Evolutionary conservation across 1,140 invertebrate species (phyloP).

Genomic region (Mylabris phalerata): DNA sequence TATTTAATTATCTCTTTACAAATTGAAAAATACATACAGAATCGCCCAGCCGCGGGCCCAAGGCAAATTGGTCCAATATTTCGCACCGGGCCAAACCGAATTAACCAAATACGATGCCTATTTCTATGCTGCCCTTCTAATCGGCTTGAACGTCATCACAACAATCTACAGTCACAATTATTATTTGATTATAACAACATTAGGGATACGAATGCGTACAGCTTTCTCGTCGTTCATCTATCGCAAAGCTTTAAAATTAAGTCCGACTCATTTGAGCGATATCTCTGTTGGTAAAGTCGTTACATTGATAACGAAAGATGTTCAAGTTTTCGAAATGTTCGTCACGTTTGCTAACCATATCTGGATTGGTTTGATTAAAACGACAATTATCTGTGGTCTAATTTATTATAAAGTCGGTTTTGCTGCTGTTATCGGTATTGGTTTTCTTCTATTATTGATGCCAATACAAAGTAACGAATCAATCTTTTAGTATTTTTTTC

Average conservation of each 20-base stretch:
- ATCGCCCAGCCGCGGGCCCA: conserved; percentile 61
- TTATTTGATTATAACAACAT: conserved; percentile 62
- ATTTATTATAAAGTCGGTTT: conserved; percentile 68
- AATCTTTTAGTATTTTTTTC: background rate
- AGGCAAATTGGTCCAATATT: conserved; percentile 60
- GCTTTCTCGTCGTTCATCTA: conserved; percentile 75
- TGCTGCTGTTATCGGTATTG: conserved; percentile 70
- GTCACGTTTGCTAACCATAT: conserved; percentile 66
- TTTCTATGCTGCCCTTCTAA: conserved; percentile 54
- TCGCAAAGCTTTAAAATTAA: conserved; percentile 67
- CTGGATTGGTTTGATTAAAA: conserved; percentile 77
- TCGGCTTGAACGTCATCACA: conserved; percentile 49
- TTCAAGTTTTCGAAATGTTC: conserved; percentile 62
- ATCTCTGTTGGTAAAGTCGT: conserved; percentile 83
- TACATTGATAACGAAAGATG: conserved; percentile 88
- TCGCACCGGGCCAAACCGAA: conserved; percentile 45
- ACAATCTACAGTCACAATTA: conserved; percentile 56
- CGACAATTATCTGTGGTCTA: conserved; percentile 66
- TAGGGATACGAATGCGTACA: conserved; percentile 74
- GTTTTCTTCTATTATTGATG: conserved; percentile 70
- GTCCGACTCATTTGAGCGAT: conserved; percentile 52
- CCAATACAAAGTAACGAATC: conserved; percentile 65
- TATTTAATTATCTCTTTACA: background rate
- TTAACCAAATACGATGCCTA: conserved; percentile 52
- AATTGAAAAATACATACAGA: conserved; percentile 44